Base-by-base conservation (phyloP, 1,140 invertebrate species). In the Papilio xuthus region DNA sequence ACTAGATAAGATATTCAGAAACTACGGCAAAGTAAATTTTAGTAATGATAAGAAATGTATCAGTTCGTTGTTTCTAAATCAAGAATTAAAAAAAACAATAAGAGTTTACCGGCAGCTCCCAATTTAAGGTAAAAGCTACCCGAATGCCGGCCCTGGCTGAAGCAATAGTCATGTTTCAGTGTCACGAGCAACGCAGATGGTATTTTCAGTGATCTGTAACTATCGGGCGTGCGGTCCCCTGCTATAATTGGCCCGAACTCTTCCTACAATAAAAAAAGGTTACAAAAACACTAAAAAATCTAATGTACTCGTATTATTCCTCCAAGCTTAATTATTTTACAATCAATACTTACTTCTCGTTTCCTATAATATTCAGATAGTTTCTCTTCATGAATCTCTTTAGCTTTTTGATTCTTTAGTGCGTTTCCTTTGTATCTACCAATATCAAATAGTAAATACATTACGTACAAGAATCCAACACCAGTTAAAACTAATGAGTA, bases 41-140 rank as follows among this genome's bases (percentile, higher is more conserved):
- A 37, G 32, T 7, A 37, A 37, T 37, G 32, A 41, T 4, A 77
- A 76, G 28, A 42, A 73, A 60, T 26, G 42, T 72, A 60, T 79
- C 53, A 60, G 26, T 74, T n/a, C 41, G 18, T 69, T 50, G 18
- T 23, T 74, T 60, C 60, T 26, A 60, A 26, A 60, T 79, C 15
- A 28, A 44, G 15, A 47, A 32, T 9, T 15, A 50, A 26, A 32
- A 26, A 32, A 76, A 23, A 42, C 13, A 53, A 32, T 15, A 42
- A 81, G 23, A n/a, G 26, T 84, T 92, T 93, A 96, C 96, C 95
- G 80, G 96, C 95, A 75, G 96, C 96, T 81, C 96, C 96, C 81
- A 96, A 92, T 94, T 97, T 97, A 4, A 97, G 94, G 88, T 96
- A 97, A 87, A 97, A 96, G 84, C 96, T 96, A 8, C 96, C 96